phyloP scores from a whole-genome alignment of 2,888 invertebrate genomes.

The Eupithecia insigniata region DNA sequence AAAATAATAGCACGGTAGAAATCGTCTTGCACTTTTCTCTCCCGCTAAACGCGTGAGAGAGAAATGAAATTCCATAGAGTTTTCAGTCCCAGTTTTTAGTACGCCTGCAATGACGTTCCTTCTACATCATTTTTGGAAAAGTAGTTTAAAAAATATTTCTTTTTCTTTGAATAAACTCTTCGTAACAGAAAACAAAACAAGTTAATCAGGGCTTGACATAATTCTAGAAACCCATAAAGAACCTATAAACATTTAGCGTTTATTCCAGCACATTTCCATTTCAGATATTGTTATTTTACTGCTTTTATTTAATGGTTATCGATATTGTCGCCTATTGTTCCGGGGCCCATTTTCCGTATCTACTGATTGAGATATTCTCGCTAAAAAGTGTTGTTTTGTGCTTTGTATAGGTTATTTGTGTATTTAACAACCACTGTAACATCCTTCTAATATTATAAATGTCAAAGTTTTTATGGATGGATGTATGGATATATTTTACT shows the following conservation, averaged over 20 bases:
- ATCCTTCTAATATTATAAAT: too few relatives aligned
- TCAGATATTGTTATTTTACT: slow-evolving; percentile 21
- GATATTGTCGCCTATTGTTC: slow-evolving; percentile 16
- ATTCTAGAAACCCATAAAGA: slow-evolving; percentile 12
- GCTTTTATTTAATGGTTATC: slow-evolving; percentile 17
- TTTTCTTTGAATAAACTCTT: not conserved
- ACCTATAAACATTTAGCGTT: slow-evolving; percentile 17
- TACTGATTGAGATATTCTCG: not conserved
- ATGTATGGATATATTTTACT: too few relatives aligned
- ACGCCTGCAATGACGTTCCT: too few relatives aligned
- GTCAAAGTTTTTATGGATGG: too few relatives aligned
- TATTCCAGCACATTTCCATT: slow-evolving; percentile 21
- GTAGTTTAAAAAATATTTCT: too few relatives aligned
- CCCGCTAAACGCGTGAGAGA: too few relatives aligned
- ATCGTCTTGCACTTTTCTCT: too few relatives aligned
- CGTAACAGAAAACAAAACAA: not conserved
- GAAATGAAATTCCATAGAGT: too few relatives aligned
- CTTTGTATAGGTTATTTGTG: not conserved
- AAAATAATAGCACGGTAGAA: too few relatives aligned
- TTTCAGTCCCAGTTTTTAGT: too few relatives aligned
- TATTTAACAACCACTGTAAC: too few relatives aligned
- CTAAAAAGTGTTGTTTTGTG: not conserved
- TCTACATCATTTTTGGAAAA: too few relatives aligned
- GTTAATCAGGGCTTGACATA: not conserved
- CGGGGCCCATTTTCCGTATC: slow-evolving; percentile 1